These are phyloP conservation scores for Campylorhamphus procurvoides DNA, from an alignment of 2,113 vertebrate species.

Conservation along the genomic window DNA sequence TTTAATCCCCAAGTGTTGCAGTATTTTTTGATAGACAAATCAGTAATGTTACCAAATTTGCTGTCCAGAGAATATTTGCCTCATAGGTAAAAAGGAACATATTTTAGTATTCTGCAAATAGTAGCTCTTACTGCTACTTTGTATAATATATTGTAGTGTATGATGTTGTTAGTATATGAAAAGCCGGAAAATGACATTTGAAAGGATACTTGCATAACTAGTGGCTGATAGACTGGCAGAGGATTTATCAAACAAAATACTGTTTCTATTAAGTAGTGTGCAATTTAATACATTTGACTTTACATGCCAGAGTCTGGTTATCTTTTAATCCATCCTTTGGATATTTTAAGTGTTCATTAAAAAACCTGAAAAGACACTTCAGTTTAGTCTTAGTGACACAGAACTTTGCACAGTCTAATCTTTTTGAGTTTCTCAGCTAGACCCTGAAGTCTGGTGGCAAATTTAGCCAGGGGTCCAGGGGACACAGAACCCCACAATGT, in stretches of 20 bases:
- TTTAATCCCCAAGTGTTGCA: neutral
- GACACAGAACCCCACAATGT: neutral
- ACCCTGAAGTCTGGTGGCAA: neutral
- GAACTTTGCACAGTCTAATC: neutral
- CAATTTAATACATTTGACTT: neutral
- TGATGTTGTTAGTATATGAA: neutral
- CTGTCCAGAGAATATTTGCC: neutral
- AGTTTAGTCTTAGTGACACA: neutral
- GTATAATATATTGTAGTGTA: neutral
- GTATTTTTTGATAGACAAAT: neutral
- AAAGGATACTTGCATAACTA: slow-evolving; percentile 5
- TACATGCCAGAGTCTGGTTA: neutral
- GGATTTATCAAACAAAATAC: neutral
- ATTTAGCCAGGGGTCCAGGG: neutral
- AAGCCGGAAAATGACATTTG: neutral
- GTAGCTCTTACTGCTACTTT: neutral
- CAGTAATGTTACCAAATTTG: neutral
- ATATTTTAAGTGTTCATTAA: neutral
- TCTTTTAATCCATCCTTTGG: neutral
- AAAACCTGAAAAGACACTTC: neutral
- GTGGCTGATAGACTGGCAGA: neutral
- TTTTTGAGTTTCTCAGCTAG: neutral
- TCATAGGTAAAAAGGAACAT: neutral
- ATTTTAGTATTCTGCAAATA: neutral
- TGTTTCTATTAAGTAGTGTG: neutral